Conservation (phyloP, 2,113 vertebrate genomes). For the Nanger granti region DNA sequence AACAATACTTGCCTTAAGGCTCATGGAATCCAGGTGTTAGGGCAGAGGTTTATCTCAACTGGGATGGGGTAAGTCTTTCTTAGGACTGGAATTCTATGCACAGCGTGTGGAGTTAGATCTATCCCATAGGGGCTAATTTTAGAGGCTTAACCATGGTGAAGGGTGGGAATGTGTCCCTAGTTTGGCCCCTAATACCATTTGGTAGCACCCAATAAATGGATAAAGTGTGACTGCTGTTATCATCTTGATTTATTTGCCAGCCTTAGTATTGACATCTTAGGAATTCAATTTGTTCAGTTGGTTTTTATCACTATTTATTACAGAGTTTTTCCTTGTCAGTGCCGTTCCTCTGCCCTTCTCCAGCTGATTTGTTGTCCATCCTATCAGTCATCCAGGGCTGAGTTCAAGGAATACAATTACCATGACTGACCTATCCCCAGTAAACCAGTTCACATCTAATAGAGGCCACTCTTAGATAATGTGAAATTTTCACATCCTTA, state of each 20-base stretch:
- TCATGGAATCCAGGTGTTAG: neutral
- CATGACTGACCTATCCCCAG: neutral
- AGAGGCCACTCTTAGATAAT: neutral
- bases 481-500: neutral
- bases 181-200: neutral
- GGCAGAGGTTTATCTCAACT: neutral
- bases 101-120: neutral
- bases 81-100: neutral
- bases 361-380: neutral
- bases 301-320: neutral
- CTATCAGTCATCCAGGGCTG: neutral
- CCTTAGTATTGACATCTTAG: neutral
- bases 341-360: neutral
- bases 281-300: neutral
- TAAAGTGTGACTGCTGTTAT: neutral
- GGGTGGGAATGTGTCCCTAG: neutral
- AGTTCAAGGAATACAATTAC: neutral
- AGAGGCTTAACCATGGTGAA: neutral
- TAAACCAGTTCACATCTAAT: neutral
- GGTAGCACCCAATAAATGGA: neutral
- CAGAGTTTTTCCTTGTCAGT: neutral
- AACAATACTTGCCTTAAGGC: neutral
- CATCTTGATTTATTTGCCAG: neutral
- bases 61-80: neutral
- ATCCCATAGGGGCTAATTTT: neutral